Conservation (phyloP, 2,888 invertebrate genomes). For the Notocelia uddmanniana region DNA sequence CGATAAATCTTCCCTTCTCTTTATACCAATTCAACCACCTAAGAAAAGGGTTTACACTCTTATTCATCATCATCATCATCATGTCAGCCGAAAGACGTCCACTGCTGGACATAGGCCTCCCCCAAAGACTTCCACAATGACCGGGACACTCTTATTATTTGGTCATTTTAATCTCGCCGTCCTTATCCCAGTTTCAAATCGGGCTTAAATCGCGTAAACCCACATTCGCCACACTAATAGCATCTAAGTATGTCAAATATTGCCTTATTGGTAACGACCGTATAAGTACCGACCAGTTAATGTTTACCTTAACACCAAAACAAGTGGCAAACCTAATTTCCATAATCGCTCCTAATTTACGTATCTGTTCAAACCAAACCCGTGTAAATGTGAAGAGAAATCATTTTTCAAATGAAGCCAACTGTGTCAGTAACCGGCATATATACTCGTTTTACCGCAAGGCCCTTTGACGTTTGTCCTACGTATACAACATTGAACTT, state of each 20-base stretch:
- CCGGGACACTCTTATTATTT: too few relatives aligned
- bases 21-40: not conserved
- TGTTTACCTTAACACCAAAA: slow-evolving; percentile 17
- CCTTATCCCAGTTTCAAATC: not conserved
- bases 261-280: not conserved
- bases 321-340: slow-evolving; percentile 6
- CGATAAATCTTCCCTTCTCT: not conserved
- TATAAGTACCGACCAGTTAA: slow-evolving; percentile 1
- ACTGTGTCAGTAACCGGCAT: slow-evolving; percentile 18
- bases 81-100: too few relatives aligned
- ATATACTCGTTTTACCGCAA: not conserved
- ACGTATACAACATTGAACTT: not conserved
- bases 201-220: not conserved
- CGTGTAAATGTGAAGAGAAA: not conserved
- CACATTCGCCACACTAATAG: not conserved
- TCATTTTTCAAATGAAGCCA: slow-evolving; percentile 1
- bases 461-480: not conserved
- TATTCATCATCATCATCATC: too few relatives aligned
- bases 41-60: not conserved
- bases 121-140: too few relatives aligned
- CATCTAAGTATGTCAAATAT: slow-evolving; percentile 6
- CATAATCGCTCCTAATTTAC: slow-evolving; percentile 1
- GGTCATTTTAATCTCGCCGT: not conserved
- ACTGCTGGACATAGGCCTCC: too few relatives aligned
- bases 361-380: not conserved